Evolutionary conservation across 2,113 vertebrate species (phyloP), one percentile per base, ranked within the genome.

Genomic region (Ellobius talpinus): DNA sequence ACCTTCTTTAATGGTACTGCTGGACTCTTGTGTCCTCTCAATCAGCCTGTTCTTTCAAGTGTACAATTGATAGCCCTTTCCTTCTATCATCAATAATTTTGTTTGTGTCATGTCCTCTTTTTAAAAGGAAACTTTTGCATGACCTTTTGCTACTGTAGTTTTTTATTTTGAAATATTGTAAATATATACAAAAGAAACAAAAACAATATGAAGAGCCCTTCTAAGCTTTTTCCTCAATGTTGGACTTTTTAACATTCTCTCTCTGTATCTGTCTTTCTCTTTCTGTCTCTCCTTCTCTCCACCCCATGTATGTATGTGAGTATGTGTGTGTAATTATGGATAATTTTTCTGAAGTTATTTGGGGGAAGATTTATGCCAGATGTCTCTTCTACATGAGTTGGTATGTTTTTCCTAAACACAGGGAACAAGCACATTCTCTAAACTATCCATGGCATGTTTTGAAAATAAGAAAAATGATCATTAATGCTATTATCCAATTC

Each of bases 391-490:
- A 90, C 3, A 17, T 89, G 86, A 79, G 78, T 72, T 9, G 74
- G 24, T 68, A 10, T 72, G 4, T 55, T 78, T 92, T 79, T 86
- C n/a, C 45, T 68, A 90, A 96, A 93, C 72, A 61, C 45, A 78
- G 76, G 3, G 1, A 76, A n/a, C 21, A 96, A 72, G 12, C 16
- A 42, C 6, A 89, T 74, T 78, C 13, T 55, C 45, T 74, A 89
- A 77, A 4, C 65, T 65, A 91, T 31, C 36, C 39, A 76, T 87
- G 79, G 13, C 16, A 74, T 82, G 21, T 50, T 68, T 91, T 79
- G 29, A 96, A 96, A 88, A 90, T 58, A 87, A 76, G 55, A 63
- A 90, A 91, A 73, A 91, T 90, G 36, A 82, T 72, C 7, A 70
- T 81, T 65, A 66, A 76, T 55, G 12, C 16, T 61, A 68, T 76